Evolutionary conservation across 1,140 invertebrate species (phyloP), one percentile per base, ranked within the genome.

Genomic region (Goniozus legneri): DNA sequence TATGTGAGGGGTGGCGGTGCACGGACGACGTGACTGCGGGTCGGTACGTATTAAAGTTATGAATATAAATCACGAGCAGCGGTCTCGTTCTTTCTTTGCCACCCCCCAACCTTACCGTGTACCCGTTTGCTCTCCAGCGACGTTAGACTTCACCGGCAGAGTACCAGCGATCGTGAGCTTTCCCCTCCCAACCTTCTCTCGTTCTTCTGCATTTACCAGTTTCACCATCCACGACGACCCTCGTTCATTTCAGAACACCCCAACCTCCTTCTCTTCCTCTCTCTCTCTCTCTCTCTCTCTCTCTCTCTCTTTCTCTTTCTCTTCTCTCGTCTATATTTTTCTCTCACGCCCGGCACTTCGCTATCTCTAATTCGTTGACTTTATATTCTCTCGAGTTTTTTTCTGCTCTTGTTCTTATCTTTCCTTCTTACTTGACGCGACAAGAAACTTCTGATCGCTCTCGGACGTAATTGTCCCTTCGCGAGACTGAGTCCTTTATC

Each of bases 11-110:
- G 45, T 42, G 32, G 19, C 31, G 38, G 42, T 14, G 24, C 24
- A 50, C 47, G 31, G 34, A 24, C 50, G 54, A 67, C 65, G 65
- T 66, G 67, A 66, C 65, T 69, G 50, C 50, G 54, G 54, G 48
- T 58, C 63, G 56, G 52, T 63, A 60, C 60, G 64, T 56, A 67
- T 66, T 66, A 67, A 67, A 67, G 44, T 67, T 69, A 67, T 69
- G 67, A 69, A 69, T 69, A 67, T 69, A 69, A 69, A 69, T 69
- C 64, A 66, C 58, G 52, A 34, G 15, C 14, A 35, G 47, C 54
- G n/a, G n/a, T n/a, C n/a, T 53, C 53, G 47, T 56, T 60, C 40
- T 42, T 52, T 52, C 50, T 58, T 56, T 51, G 40, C 34, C 38
- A 13, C 33, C 36, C 35, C 33, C 35, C 18, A 21, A 41, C 41